These are phyloP conservation scores for Neolamprologus cancellatus DNA, from an alignment of 2,113 vertebrate genomes.

Conservation along the genomic window DNA sequence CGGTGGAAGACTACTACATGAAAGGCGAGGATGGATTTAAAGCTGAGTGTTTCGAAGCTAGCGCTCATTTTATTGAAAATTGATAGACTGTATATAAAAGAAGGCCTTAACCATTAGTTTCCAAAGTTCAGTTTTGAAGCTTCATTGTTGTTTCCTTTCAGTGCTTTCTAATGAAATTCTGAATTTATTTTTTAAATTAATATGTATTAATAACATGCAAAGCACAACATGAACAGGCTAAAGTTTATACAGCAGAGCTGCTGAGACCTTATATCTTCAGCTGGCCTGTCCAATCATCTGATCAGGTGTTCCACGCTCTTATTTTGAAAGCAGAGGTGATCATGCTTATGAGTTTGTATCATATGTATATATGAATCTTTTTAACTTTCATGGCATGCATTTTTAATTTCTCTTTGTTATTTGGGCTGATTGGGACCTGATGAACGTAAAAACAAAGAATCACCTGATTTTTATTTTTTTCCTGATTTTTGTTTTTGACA, in stretches of 20 bases:
- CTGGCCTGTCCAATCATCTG: not conserved
- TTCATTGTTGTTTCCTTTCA: not conserved
- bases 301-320: not conserved
- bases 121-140: not conserved
- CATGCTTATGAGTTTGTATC: not conserved
- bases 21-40: not conserved
- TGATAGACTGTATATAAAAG: not conserved
- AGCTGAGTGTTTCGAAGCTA: not conserved
- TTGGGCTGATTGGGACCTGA: not conserved
- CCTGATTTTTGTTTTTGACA: not conserved
- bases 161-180: not conserved
- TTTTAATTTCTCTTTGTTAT: not conserved
- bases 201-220: not conserved
- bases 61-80: not conserved
- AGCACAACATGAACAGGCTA: not conserved
- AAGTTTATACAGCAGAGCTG: not conserved
- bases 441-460: not conserved
- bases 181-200: rapidly evolving
- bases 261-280: not conserved
- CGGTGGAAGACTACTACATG: not conserved
- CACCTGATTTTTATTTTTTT: not conserved
- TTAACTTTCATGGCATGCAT: not conserved
- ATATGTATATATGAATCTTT: not conserved
- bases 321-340: not conserved
- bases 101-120: not conserved